These are phyloP conservation scores for Bombus sylvicola DNA, from an alignment of 1,140 invertebrate genomes.

Conservation along the genomic window DNA sequence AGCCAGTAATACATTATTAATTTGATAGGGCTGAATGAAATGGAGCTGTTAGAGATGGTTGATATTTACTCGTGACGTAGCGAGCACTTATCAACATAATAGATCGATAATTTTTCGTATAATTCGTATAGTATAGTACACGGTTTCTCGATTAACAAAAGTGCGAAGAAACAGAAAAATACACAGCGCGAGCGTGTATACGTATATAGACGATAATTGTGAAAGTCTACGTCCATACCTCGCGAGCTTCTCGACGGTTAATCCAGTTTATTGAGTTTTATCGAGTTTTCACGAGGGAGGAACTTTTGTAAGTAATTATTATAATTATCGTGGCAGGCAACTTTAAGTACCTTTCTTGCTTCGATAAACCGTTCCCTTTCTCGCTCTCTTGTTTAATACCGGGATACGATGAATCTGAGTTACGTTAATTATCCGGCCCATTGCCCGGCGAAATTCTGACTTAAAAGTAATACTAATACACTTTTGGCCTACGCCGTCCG, in stretches of 20 bases:
- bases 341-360: constrained; percentile 31
- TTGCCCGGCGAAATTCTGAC: neutral
- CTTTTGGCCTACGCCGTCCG: neutral
- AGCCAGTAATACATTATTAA: neutral
- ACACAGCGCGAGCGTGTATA: neutral
- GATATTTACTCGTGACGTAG: neutral
- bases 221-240: constrained; percentile 18
- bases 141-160: neutral
- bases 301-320: constrained; percentile 51
- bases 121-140: neutral
- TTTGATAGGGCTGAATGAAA: neutral
- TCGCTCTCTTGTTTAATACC: constrained; percentile 2
- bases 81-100: too few species aligned
- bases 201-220: constrained; percentile 44
- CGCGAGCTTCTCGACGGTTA: constrained; percentile 27
- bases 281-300: constrained; percentile 32
- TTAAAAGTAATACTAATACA: constrained; percentile 23
- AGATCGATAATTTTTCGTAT: neutral
- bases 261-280: constrained; percentile 50
- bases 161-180: neutral
- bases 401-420: neutral
- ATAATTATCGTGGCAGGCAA: constrained; percentile 45
- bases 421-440: constrained; percentile 19
- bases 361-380: constrained; percentile 17
- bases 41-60: neutral